phyloP scores from a whole-genome alignment of 2,888 invertebrate genomes.

The Trichogramma evanescens region DNA sequence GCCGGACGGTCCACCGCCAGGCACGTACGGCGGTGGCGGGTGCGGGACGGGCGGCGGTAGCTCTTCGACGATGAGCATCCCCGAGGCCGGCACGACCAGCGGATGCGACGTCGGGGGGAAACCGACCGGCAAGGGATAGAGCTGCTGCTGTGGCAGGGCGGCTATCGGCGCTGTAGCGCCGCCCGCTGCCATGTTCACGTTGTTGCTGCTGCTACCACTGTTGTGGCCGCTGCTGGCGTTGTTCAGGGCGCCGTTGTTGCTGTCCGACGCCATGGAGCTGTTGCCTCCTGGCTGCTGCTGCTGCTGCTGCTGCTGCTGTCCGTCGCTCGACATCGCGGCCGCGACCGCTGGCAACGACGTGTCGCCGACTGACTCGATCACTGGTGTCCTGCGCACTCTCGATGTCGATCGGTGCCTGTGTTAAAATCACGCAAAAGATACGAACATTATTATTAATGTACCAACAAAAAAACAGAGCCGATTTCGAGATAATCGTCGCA shows the following conservation, averaged over 20 bases:
- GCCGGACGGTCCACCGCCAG: constrained; percentile 39
- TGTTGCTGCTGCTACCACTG: constrained; percentile 30
- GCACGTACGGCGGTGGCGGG: not conserved
- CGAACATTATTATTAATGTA: no score
- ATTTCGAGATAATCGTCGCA: no score
- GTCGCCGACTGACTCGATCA: constrained; percentile 5
- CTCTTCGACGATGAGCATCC: not conserved
- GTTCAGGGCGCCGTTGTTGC: constrained; percentile 40
- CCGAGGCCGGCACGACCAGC: not conserved
- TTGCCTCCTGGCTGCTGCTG: constrained; percentile 36
- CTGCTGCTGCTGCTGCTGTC: no score
- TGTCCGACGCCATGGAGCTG: constrained; percentile 46
- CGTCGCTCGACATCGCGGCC: constrained; percentile 36
- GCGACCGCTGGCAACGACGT: constrained; percentile 45
- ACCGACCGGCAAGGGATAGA: not conserved
- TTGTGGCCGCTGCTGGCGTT: constrained; percentile 25
- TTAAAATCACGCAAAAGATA: no score
- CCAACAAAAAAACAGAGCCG: no score
- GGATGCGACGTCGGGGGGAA: not conserved
- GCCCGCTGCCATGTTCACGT: not conserved
- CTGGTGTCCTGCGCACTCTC: constrained; percentile 40
- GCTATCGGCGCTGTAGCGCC: not conserved
- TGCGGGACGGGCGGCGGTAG: not conserved
- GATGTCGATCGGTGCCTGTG: no score
- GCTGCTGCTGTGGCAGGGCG: not conserved